These are phyloP conservation scores for Aspidapion aeneum DNA, from an alignment of 2,888 invertebrate species.

Conservation along the genomic window DNA sequence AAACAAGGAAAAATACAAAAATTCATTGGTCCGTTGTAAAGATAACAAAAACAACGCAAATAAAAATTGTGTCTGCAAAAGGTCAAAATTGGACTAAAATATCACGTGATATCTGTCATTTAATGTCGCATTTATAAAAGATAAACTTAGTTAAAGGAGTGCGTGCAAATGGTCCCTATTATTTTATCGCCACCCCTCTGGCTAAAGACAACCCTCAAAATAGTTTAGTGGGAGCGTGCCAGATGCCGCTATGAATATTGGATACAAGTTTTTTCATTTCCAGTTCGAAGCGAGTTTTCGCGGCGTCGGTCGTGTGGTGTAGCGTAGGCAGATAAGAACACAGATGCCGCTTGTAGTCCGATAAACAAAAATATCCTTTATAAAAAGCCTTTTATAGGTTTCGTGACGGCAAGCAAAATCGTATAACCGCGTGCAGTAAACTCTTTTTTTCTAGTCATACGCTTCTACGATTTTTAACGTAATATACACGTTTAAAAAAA, in stretches of 20 bases:
- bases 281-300: background rate
- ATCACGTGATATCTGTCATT: too few species aligned
- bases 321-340: background rate
- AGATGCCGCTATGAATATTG: background rate
- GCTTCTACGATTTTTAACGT: background rate
- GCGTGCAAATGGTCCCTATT: too few species aligned
- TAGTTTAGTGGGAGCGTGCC: background rate
- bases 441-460: background rate
- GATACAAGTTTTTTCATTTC: background rate
- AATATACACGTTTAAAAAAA: background rate
- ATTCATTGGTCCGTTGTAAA: too few species aligned
- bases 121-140: too few species aligned
- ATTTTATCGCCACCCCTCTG: background rate
- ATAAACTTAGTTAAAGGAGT: too few species aligned
- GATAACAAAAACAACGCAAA: too few species aligned
- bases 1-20: too few species aligned
- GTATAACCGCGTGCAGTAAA: background rate
- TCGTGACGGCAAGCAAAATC: background rate
- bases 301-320: too few species aligned
- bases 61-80: too few species aligned
- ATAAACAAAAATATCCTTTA: constrained; percentile 7
- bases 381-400: background rate
- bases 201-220: background rate
- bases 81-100: too few species aligned
- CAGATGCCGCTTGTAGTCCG: constrained; percentile 20